Evolutionary conservation across 2,113 vertebrate species (phyloP).

Genomic region (Raja brachyura): DNA sequence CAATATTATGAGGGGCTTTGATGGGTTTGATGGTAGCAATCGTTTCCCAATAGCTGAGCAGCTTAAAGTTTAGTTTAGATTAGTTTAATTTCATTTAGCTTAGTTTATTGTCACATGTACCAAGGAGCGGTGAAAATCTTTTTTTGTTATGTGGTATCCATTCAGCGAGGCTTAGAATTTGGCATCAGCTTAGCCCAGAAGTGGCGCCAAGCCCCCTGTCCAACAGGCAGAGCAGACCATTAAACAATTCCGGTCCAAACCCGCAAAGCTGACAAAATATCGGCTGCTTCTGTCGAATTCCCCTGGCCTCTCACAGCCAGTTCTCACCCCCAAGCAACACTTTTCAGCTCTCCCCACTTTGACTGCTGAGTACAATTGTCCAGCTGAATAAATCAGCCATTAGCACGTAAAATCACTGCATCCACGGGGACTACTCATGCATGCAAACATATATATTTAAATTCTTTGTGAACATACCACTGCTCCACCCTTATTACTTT

Average conservation of each 20-base stretch:
- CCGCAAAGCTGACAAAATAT: not conserved
- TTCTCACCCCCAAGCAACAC: not conserved
- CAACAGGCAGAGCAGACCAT: not conserved
- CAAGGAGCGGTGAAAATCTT: too few relatives aligned
- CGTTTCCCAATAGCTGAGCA: too few relatives aligned
- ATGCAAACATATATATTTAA: not conserved
- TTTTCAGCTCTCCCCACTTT: not conserved
- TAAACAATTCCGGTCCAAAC: not conserved
- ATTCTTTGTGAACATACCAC: not conserved
- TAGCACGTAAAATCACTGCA: not conserved
- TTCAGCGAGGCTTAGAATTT: not conserved
- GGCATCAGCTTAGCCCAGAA: not conserved
- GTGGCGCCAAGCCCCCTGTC: too few relatives aligned
- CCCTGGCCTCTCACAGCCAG: not conserved
- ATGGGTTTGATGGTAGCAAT: too few relatives aligned
- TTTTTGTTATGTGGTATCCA: too few relatives aligned
- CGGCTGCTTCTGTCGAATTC: not conserved
- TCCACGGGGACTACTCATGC: not conserved
- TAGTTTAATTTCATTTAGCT: too few relatives aligned
- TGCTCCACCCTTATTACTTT: not conserved
- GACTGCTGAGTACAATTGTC: not conserved
- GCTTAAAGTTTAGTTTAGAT: too few relatives aligned
- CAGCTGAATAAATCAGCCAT: not conserved
- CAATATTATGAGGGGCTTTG: too few relatives aligned
- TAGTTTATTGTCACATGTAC: too few relatives aligned